Evolutionary conservation across 1,140 invertebrate species (phyloP).

Genomic region (Anadara kagoshimensis): DNA sequence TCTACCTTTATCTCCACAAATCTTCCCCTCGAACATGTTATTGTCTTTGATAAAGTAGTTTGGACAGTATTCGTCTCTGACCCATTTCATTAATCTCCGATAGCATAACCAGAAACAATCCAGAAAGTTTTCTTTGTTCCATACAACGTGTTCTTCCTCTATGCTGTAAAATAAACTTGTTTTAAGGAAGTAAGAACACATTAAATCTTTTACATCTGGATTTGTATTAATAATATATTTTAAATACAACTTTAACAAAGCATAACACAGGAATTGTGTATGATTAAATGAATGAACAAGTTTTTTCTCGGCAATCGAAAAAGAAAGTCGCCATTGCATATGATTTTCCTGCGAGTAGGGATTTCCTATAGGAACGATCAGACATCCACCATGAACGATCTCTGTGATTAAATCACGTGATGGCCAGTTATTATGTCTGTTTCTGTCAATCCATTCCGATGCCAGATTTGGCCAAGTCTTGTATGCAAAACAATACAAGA

Average conservation of each 20-base stretch:
- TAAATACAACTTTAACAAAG: neutral
- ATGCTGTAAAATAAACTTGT: neutral
- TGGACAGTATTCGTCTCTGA: neutral
- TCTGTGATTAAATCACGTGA: neutral
- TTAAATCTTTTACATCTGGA: neutral
- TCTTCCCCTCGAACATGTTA: neutral
- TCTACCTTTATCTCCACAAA: no score
- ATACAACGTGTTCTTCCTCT: neutral
- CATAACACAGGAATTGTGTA: constrained; percentile 12
- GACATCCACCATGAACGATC: neutral
- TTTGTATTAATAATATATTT: neutral
- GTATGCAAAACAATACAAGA: neutral
- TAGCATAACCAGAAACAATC: neutral
- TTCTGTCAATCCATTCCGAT: neutral
- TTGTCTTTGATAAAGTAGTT: constrained; percentile 1
- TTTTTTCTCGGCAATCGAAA: constrained; percentile 11
- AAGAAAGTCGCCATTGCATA: constrained; percentile 17
- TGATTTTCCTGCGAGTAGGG: neutral
- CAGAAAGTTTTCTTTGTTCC: neutral
- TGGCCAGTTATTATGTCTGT: neutral
- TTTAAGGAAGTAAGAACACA: constrained; percentile 19
- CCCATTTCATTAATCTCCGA: constrained; percentile 1
- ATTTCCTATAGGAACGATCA: constrained; percentile 9
- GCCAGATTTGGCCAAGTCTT: neutral
- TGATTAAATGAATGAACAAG: constrained; percentile 4